Percentiles rank a stretch among this genome's conserved stretches.
Conservation (phyloP, 2,113 vertebrate genomes). For the Aplodontia rufa region DNA sequence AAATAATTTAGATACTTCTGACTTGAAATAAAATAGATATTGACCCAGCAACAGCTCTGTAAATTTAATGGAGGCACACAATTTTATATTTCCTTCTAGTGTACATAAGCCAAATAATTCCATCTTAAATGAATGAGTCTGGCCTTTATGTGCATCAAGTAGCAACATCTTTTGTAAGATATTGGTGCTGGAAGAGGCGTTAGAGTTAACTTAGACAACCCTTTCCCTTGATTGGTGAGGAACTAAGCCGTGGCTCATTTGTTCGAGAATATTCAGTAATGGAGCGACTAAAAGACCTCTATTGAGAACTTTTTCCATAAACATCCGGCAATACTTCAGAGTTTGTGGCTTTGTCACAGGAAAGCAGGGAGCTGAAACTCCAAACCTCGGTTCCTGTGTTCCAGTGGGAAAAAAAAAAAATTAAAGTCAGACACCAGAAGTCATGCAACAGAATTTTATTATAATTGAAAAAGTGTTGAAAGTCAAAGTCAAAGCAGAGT, state of each 20-base stretch:
- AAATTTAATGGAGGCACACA: background rate
- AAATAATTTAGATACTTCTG: background rate
- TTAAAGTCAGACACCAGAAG: no score
- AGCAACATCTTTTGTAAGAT: background rate
- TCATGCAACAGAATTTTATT: no score
- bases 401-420: no score
- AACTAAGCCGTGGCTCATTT: background rate
- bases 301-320: background rate
- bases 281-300: background rate
- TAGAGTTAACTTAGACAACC: background rate
- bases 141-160: background rate
- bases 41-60: background rate
- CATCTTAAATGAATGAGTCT: background rate
- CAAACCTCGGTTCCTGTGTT: no score
- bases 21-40: conserved; percentile 14
- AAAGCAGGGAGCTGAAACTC: no score
- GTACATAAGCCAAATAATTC: background rate
- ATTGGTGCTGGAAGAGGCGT: background rate
- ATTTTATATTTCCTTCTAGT: background rate
- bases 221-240: background rate
- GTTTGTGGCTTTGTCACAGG: background rate
- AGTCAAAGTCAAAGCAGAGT: no score
- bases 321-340: background rate
- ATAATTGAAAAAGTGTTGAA: no score
- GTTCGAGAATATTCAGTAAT: background rate